Evolutionary conservation across 2,113 vertebrate species (phyloP).

Genomic region (Meriones unguiculatus): DNA sequence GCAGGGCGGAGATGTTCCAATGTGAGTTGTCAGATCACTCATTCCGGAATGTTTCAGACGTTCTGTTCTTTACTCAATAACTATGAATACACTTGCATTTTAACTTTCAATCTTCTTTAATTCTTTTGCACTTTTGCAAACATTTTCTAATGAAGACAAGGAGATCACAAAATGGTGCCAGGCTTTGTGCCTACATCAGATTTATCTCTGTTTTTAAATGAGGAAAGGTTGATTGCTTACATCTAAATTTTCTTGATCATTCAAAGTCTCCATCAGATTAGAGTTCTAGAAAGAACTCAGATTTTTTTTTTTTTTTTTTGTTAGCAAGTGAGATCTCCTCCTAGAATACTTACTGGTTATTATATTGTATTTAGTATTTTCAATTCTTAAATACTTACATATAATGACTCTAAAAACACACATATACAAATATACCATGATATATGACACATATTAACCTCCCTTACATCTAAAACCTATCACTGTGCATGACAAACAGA

Average conservation of each 20-base stretch:
- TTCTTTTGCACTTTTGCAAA: conserved; percentile 54
- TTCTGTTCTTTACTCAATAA: conserved; percentile 67
- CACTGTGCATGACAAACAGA: not conserved
- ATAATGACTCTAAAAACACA: not conserved
- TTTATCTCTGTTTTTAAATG: not conserved
- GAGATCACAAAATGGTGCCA: not conserved
- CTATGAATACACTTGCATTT: conserved; percentile 59
- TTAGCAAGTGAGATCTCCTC: not conserved
- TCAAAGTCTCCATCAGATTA: not conserved
- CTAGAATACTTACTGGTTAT: not conserved
- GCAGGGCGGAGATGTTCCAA: conserved; percentile 23
- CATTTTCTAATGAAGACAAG: conserved; percentile 14
- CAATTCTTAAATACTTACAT: not conserved
- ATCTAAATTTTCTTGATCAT: not conserved
- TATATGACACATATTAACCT: not conserved
- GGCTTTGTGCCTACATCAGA: not conserved
- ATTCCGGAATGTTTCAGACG: conserved; percentile 57
- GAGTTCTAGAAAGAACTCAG: not conserved
- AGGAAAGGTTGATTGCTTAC: not conserved
- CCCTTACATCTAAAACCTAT: not conserved
- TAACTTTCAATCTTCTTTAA: conserved; percentile 58
- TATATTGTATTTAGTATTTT: not conserved
- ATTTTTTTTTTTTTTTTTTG: not conserved
- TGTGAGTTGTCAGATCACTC: conserved; percentile 58
- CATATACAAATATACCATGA: not conserved